Percentiles rank a stretch among this genome's conserved stretches.
phyloP scores from a whole-genome alignment of 2,888 invertebrate species.

The Tiliacea aurago region DNA sequence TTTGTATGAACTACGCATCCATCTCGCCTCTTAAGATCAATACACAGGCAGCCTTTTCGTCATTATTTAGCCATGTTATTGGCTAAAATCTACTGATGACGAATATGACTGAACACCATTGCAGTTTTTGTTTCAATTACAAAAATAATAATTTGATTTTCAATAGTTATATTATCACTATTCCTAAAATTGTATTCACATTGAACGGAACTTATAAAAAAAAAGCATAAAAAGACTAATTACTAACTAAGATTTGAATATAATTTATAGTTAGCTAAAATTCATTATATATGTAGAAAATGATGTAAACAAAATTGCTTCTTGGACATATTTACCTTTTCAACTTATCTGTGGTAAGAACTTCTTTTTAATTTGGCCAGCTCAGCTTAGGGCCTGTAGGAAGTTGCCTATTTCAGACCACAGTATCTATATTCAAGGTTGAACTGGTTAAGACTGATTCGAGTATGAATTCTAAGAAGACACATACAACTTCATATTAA shows the following conservation, averaged over 20 bases:
- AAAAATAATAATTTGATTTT: not conserved
- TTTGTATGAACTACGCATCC: no score
- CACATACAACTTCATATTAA: not conserved
- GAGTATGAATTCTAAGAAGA: not conserved
- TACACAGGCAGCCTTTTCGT: not conserved
- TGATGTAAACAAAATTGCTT: not conserved
- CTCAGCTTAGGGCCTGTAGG: not conserved
- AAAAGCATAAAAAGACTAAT: conserved; percentile 44
- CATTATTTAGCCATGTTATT: not conserved
- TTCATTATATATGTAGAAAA: not conserved
- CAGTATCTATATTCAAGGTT: not conserved
- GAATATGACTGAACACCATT: not conserved
- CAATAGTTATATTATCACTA: not conserved
- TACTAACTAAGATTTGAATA: conserved; percentile 34
- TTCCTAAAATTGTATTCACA: not conserved
- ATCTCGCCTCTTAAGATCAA: no score
- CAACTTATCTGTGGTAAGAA: conserved; percentile 12
- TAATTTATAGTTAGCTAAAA: conserved; percentile 3
- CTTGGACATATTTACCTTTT: not conserved
- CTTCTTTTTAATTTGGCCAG: not conserved
- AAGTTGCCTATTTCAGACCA: not conserved
- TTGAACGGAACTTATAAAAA: conserved; percentile 13
- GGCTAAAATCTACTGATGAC: not conserved
- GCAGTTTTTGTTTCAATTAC: not conserved
- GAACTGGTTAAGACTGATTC: conserved; percentile 18